phyloP scores from a whole-genome alignment of 2,797 vertebrate genomes.

The Enteromius unitaeniatus region DNA sequence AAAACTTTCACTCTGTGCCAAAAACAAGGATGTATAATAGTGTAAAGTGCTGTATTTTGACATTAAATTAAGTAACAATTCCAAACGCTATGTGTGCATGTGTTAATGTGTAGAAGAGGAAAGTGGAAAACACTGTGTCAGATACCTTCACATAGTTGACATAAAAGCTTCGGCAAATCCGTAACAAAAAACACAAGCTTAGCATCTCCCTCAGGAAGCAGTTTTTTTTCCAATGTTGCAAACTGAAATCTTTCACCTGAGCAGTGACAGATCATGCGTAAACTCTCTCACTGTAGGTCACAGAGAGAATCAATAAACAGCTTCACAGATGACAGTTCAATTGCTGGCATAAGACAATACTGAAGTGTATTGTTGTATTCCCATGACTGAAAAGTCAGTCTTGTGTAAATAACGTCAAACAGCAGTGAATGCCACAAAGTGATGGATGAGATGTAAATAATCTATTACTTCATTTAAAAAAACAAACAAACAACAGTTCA shows the following conservation, averaged over 20 bases:
- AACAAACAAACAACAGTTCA: background rate
- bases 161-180: background rate
- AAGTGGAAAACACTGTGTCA: background rate
- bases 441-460: background rate
- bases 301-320: conserved; percentile 37
- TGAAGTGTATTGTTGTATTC: conserved; percentile 4
- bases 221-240: background rate
- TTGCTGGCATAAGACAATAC: conserved; percentile 28
- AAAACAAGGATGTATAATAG: background rate
- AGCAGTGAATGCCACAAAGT: background rate
- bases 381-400: background rate
- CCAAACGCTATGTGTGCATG: background rate
- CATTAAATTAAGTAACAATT: background rate
- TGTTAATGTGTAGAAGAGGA: background rate
- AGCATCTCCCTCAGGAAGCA: background rate
- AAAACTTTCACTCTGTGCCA: background rate
- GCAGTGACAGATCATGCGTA: conserved; percentile 13
- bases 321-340: conserved; percentile 21
- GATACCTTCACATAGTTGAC: conserved; percentile 10
- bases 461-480: background rate
- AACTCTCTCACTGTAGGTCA: conserved; percentile 25
- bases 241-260: conserved; percentile 30
- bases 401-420: conserved; percentile 8
- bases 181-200: background rate
- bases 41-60: background rate